A percentile compares a stretch with the other conserved stretches of the same genome.
These are phyloP conservation scores for Bubo bubo DNA, from an alignment of 2,113 vertebrate genomes.

Conservation along the genomic window DNA sequence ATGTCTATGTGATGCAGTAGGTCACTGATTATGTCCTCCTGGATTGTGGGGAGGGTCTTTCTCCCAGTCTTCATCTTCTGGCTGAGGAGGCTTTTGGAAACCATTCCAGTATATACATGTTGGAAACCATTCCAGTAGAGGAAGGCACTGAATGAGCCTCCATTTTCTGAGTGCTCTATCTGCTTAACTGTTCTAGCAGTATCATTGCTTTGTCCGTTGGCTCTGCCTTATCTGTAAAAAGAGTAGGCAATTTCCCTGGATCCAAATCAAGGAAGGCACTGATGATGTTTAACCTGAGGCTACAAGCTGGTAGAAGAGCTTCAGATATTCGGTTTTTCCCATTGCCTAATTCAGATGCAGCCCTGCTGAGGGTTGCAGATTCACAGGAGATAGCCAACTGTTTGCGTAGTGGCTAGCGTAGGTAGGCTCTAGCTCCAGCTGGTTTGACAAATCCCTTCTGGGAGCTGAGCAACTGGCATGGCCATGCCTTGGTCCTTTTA, in stretches of 20 bases:
- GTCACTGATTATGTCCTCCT: too few species aligned
- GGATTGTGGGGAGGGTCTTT: too few species aligned
- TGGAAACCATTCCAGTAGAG: not conserved
- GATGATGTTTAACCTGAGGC: not conserved
- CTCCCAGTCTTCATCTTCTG: too few species aligned
- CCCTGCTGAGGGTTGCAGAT: not conserved
- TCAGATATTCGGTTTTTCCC: not conserved
- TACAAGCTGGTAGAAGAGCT: not conserved
- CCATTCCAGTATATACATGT: accelerated
- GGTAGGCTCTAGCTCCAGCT: not conserved
- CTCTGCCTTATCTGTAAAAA: not conserved
- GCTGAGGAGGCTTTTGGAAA: too few species aligned
- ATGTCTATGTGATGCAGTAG: too few species aligned
- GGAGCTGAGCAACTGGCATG: not conserved
- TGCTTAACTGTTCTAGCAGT: not conserved
- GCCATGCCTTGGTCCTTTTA: not conserved
- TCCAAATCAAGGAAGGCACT: not conserved
- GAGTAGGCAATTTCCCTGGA: not conserved
- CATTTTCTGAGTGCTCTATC: not conserved
- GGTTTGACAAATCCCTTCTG: not conserved
- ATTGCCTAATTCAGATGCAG: not conserved
- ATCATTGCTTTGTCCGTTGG: not conserved
- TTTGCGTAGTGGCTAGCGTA: not conserved
- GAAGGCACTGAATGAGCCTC: not conserved
- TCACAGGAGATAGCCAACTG: not conserved